Percentiles rank a stretch among this genome's conserved stretches.
Evolutionary conservation across 1,140 invertebrate species (phyloP).

Genomic region (Lordiphosa mommai): DNA sequence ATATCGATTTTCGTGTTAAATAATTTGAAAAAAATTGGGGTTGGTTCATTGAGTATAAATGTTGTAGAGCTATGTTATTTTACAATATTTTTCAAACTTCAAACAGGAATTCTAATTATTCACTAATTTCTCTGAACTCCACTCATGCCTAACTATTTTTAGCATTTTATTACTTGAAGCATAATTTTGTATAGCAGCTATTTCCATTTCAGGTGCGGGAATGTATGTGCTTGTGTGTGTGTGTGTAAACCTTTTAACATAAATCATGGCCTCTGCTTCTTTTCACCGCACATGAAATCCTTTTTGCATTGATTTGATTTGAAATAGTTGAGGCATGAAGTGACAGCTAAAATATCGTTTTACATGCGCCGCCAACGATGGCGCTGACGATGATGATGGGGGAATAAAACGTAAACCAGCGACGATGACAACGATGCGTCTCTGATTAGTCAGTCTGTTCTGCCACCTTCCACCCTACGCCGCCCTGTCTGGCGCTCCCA

Average conservation of each 20-base stretch:
- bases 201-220: too few species aligned
- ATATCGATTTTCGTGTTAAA: too few species aligned
- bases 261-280: constrained; percentile 57
- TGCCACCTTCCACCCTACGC: not conserved
- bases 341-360: constrained; percentile 74
- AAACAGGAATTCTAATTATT: too few species aligned
- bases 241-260: constrained; percentile 62
- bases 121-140: too few species aligned
- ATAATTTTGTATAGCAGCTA: too few species aligned
- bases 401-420: constrained; percentile 6
- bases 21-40: too few species aligned
- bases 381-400: constrained; percentile 20
- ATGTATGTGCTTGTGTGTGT: not conserved
- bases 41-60: too few species aligned
- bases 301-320: constrained; percentile 73
- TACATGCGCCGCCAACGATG: constrained; percentile 56
- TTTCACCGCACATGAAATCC: constrained; percentile 18
- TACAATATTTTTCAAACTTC: too few species aligned
- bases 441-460: constrained; percentile 59
- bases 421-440: constrained; percentile 44
- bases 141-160: too few species aligned
- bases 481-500: not conserved
- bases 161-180: too few species aligned
- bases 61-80: too few species aligned
- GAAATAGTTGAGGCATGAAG: constrained; percentile 72